phyloP scores from a whole-genome alignment of 2,888 invertebrate species.

The Thelaira solivaga region DNA sequence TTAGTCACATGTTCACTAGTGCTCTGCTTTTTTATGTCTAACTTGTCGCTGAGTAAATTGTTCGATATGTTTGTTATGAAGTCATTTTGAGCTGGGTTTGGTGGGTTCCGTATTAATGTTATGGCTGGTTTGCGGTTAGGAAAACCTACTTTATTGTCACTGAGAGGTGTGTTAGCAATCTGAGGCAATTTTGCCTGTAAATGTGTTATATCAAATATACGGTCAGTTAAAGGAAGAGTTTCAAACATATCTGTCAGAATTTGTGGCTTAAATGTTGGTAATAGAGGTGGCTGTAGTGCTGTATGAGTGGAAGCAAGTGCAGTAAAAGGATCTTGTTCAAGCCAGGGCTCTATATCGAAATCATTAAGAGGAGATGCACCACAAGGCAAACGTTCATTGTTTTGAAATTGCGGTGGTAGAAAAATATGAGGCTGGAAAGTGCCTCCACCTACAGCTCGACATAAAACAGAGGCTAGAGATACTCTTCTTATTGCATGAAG shows the following conservation, averaged over 20 bases:
- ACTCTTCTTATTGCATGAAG: constrained; percentile 84
- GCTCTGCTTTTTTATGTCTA: constrained; percentile 78
- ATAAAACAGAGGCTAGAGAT: constrained; percentile 83
- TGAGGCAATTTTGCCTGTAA: constrained; percentile 41
- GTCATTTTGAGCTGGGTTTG: constrained; percentile 63
- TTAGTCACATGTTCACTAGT: constrained; percentile 72
- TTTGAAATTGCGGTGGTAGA: constrained; percentile 72
- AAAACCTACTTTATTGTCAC: constrained; percentile 71
- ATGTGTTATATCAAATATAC: constrained; percentile 65
- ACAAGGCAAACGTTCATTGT: constrained; percentile 73
- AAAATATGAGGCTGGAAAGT: constrained; percentile 77
- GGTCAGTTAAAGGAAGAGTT: constrained; percentile 62
- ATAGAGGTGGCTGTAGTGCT: background rate
- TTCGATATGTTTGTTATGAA: constrained; percentile 68
- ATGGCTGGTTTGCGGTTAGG: constrained; percentile 66
- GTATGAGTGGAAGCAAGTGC: constrained; percentile 26
- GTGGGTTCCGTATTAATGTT: background rate
- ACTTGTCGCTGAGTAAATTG: constrained; percentile 78
- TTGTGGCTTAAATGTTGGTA: background rate
- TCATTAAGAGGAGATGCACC: constrained; percentile 70
- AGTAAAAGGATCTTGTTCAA: constrained; percentile 74
- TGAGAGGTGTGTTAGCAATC: constrained; percentile 50
- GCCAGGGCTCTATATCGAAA: constrained; percentile 75
- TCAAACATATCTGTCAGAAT: background rate
- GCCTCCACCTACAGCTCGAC: constrained; percentile 75